Conservation (phyloP, 2,888 invertebrate species). For the Dioctria linearis region DNA sequence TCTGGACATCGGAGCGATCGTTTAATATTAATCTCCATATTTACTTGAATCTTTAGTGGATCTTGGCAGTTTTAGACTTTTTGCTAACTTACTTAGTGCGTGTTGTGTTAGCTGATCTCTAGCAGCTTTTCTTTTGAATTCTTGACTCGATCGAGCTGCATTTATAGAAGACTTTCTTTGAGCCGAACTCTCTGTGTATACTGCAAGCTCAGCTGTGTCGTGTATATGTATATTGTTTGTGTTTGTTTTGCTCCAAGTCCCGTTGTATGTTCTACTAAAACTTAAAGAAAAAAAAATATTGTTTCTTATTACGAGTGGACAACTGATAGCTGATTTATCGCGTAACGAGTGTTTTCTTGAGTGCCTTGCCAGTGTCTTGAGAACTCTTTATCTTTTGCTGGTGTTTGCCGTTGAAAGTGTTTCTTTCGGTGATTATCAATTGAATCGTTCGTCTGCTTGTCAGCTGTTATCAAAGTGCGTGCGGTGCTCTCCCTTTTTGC, state of each 20-base stretch:
- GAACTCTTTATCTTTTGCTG: not conserved
- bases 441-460: not conserved
- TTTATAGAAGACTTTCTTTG: not conserved
- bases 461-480: slow-evolving; percentile 4
- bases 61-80: not conserved
- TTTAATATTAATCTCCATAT: slow-evolving; percentile 27
- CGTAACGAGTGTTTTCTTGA: not conserved
- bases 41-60: not conserved
- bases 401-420: slow-evolving; percentile 11
- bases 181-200: not conserved
- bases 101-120: not conserved
- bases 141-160: not conserved
- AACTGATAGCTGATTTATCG: slow-evolving; percentile 36
- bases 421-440: slow-evolving; percentile 2
- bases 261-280: slow-evolving; percentile 42
- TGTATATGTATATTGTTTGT: too few relatives aligned
- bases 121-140: slow-evolving; percentile 26
- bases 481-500: not conserved
- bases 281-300: not conserved
- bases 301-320: slow-evolving; percentile 1
- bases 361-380: not conserved
- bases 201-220: slow-evolving; percentile 2
- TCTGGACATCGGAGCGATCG: not conserved
- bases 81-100: not conserved
- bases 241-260: slow-evolving; percentile 40